Conservation (phyloP, 2,113 vertebrate species). For the Aldabrachelys gigantea region DNA sequence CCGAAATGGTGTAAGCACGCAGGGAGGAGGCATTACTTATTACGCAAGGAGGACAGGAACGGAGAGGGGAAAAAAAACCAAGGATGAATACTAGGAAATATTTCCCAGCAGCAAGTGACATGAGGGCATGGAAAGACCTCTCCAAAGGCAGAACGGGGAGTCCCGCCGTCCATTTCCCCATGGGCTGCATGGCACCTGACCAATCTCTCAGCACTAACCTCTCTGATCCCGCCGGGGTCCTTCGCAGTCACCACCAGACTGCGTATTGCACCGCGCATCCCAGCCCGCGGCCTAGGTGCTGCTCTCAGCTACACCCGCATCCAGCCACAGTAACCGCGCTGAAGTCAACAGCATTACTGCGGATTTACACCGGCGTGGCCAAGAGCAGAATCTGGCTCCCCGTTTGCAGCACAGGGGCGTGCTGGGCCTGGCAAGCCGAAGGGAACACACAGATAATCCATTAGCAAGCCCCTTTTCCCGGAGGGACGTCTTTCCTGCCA, state of each 20-base stretch:
- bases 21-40: neutral
- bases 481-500: neutral
- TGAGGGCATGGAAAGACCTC: neutral
- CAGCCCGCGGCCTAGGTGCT: too few species aligned
- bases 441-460: neutral
- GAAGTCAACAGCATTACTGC: neutral
- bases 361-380: neutral
- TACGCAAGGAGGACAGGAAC: too few species aligned
- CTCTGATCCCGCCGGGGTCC: neutral
- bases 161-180: neutral
- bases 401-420: neutral
- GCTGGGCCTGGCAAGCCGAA: neutral
- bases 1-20: neutral
- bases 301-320: neutral
- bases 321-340: neutral
- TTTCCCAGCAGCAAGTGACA: neutral
- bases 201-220: neutral
- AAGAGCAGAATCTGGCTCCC: neutral
- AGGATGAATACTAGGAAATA: neutral
- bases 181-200: too few species aligned
- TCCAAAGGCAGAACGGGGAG: neutral
- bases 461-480: neutral
- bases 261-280: too few species aligned
- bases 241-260: neutral
- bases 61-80: neutral